These are phyloP conservation scores for Neosalanx taihuensis DNA, from an alignment of 2,797 vertebrate genomes.

Conservation along the genomic window DNA sequence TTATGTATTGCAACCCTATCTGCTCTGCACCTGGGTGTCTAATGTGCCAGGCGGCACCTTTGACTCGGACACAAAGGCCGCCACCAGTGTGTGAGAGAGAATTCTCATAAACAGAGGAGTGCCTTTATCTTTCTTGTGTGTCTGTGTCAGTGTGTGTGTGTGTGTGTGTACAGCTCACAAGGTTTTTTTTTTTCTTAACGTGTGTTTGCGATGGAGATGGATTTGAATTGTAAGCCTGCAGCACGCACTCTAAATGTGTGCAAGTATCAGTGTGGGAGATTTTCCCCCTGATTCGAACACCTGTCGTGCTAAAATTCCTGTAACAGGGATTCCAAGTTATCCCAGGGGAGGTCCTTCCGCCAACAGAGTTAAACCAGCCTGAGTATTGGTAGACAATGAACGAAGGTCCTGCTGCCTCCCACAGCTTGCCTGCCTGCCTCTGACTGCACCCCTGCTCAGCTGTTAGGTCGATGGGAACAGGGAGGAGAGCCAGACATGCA, in stretches of 20 bases:
- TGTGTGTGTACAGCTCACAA: slow-evolving; percentile 10
- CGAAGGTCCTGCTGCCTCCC: slow-evolving; percentile 77
- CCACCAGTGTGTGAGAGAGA: slow-evolving; percentile 35
- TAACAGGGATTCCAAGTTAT: slow-evolving; percentile 83
- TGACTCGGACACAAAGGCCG: slow-evolving; percentile 61
- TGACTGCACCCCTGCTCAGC: slow-evolving; percentile 87
- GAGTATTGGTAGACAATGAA: slow-evolving; percentile 84
- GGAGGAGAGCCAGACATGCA: slow-evolving; percentile 86
- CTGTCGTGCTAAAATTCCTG: slow-evolving; percentile 85
- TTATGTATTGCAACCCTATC: slow-evolving; percentile 78
- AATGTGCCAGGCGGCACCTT: slow-evolving; percentile 80
- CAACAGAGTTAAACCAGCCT: slow-evolving; percentile 85
- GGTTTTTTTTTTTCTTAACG: not conserved
- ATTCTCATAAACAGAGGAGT: slow-evolving; percentile 43
- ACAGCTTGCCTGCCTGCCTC: slow-evolving; percentile 59
- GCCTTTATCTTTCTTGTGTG: slow-evolving; percentile 67
- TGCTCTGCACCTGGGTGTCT: slow-evolving; percentile 84
- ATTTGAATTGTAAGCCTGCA: not conserved
- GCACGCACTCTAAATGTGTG: slow-evolving; percentile 1
- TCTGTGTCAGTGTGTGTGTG: slow-evolving; percentile 27
- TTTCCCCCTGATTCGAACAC: slow-evolving; percentile 80
- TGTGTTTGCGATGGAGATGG: slow-evolving; percentile 7
- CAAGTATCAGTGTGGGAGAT: slow-evolving; percentile 33
- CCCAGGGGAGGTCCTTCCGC: slow-evolving; percentile 83
- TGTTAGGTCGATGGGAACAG: slow-evolving; percentile 90